These are phyloP conservation scores for Pterocles burchelli DNA, from an alignment of 2,113 vertebrate species.

Conservation along the genomic window DNA sequence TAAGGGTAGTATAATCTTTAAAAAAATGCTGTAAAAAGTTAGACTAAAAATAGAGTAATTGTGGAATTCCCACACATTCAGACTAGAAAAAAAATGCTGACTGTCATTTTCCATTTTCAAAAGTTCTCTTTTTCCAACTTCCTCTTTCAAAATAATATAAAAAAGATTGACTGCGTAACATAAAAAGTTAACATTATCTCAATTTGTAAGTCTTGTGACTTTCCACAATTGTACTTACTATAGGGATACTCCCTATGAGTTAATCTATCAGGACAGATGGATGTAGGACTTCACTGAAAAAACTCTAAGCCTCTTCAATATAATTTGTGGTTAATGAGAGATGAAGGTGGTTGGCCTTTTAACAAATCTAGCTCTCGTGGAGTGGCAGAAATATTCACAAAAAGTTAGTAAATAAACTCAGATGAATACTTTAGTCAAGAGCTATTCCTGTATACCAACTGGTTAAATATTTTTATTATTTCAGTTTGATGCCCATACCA, in stretches of 20 bases:
- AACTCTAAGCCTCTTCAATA: background rate
- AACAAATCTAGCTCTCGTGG: background rate
- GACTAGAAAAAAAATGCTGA: background rate
- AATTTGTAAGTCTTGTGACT: background rate
- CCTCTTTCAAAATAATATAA: background rate
- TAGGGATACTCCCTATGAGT: background rate
- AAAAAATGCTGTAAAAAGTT: background rate
- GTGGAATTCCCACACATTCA: conserved; percentile 11
- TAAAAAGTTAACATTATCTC: background rate
- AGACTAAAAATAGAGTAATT: background rate
- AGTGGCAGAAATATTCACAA: background rate
- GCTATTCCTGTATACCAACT: background rate
- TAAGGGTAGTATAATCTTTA: background rate
- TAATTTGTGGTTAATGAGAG: background rate
- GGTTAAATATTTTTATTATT: background rate
- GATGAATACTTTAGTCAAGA: background rate
- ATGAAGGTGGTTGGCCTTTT: background rate
- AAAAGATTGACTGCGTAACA: background rate
- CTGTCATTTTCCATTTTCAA: conserved; percentile 26
- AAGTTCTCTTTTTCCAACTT: background rate
- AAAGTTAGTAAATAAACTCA: background rate
- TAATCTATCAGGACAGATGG: background rate
- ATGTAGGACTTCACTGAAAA: background rate
- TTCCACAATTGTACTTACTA: background rate
- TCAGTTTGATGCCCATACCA: background rate